These are phyloP conservation scores for Drepanosiphum platanoidis DNA, from an alignment of 2,888 invertebrate genomes.

Conservation along the genomic window DNA sequence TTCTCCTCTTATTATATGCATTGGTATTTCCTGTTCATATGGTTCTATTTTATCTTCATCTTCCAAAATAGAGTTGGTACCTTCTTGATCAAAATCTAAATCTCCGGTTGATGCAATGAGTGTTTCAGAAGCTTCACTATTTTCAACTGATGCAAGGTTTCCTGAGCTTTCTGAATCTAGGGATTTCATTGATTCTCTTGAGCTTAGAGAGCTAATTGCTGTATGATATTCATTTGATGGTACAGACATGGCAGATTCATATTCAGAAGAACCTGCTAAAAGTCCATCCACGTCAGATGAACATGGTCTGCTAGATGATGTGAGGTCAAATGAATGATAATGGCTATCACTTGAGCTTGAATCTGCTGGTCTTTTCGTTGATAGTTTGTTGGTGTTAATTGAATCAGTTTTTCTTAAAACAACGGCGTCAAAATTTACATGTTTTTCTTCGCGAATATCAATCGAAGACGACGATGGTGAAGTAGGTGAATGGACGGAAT, in stretches of 20 bases:
- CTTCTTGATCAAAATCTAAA: constrained; percentile 78
- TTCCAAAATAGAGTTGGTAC: constrained; percentile 71
- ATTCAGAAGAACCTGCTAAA: constrained; percentile 73
- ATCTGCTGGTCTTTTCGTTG: constrained; percentile 72
- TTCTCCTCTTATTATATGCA: constrained; percentile 65
- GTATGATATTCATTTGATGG: constrained; percentile 88
- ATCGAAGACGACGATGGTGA: constrained; percentile 60
- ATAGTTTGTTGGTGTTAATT: constrained; percentile 66
- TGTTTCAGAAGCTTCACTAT: constrained; percentile 91
- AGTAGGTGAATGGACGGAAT: constrained; percentile 62
- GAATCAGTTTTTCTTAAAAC: constrained; percentile 55
- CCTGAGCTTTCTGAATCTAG: constrained; percentile 90
- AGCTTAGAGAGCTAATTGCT: constrained; percentile 86
- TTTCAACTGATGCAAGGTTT: constrained; percentile 87
- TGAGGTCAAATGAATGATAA: constrained; percentile 87
- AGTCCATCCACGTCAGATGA: constrained; percentile 89
- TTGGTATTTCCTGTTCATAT: constrained; percentile 66
- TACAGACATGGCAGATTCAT: constrained; percentile 84
- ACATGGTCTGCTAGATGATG: constrained; percentile 80
- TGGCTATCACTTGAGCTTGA: constrained; percentile 91
- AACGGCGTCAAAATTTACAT: constrained; percentile 51
- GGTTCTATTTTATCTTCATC: constrained; percentile 67
- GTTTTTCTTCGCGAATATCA: constrained; percentile 62
- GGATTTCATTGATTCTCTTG: constrained; percentile 89
- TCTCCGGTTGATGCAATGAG: constrained; percentile 90